Evolutionary conservation across 2,888 invertebrate genomes (phyloP).

Genomic region (Eupithecia pulchellata): DNA sequence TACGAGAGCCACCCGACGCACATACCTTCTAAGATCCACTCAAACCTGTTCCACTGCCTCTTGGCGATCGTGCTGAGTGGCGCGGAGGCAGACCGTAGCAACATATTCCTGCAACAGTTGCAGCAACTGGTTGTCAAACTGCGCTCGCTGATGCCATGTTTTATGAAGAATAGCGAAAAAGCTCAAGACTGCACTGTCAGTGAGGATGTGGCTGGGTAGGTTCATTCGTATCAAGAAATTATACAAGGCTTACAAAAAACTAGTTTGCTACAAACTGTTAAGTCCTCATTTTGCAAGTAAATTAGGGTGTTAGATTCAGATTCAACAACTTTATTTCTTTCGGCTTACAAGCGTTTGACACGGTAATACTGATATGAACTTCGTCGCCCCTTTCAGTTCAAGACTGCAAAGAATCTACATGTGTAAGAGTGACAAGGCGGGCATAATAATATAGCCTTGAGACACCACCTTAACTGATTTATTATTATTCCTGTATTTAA

Average conservation of each 20-base stretch:
- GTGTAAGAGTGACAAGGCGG: not conserved
- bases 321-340: too few relatives aligned
- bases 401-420: not conserved
- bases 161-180: conserved; percentile 60
- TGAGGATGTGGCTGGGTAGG: conserved; percentile 74
- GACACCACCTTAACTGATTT: not conserved
- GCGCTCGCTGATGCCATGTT: conserved; percentile 68
- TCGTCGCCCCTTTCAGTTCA: not conserved
- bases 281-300: not conserved
- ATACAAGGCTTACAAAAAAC: not conserved
- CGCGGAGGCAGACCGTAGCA: conserved; percentile 63
- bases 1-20: conserved; percentile 75
- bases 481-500: too few relatives aligned
- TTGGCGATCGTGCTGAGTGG: conserved; percentile 70
- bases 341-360: too few relatives aligned
- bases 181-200: conserved; percentile 67
- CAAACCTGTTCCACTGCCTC: conserved; percentile 75
- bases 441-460: not conserved
- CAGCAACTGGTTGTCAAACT: conserved; percentile 72
- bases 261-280: not conserved
- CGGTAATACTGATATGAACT: too few relatives aligned
- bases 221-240: not conserved
- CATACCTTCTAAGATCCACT: conserved; percentile 70
- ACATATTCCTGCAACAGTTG: conserved; percentile 73
- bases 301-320: not conserved